Percentiles rank a stretch among this genome's conserved stretches.
Conservation (phyloP, 2,797 vertebrate species). For the Tragelaphus eurycerus region DNA sequence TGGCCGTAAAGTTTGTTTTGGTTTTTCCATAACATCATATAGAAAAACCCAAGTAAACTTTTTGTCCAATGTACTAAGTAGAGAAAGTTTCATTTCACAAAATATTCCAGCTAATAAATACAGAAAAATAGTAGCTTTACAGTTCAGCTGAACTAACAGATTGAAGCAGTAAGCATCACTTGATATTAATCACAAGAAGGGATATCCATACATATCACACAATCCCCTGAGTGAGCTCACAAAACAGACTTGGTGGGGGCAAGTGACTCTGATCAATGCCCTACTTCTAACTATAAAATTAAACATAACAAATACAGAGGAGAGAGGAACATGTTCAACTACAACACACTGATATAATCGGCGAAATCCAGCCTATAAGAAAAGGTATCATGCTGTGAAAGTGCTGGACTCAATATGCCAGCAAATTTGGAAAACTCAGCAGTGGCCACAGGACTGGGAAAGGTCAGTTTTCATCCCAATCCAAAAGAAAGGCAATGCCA, state of each 20-base stretch:
- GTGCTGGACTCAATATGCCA: too few relatives aligned
- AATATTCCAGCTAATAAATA: not conserved
- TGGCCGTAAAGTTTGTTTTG: not conserved
- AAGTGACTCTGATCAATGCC: not conserved
- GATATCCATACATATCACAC: not conserved
- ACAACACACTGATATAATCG: not conserved
- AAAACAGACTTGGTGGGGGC: not conserved
- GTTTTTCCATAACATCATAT: not conserved
- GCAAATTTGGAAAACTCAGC: too few relatives aligned
- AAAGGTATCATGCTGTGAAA: not conserved
- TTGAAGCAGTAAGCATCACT: not conserved
- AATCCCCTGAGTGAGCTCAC: not conserved
- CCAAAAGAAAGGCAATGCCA: too few relatives aligned
- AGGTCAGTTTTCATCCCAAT: too few relatives aligned
- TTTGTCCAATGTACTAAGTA: not conserved
- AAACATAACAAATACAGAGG: not conserved
- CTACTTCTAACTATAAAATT: not conserved
- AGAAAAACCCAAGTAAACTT: not conserved
- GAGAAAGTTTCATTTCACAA: not conserved
- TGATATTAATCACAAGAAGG: not conserved
- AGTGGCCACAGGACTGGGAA: too few relatives aligned
- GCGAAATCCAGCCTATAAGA: not conserved
- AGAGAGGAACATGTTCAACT: not conserved
- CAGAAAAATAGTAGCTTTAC: not conserved
- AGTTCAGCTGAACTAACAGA: not conserved